Percentiles rank a stretch among this genome's conserved stretches.
Evolutionary conservation across 2,888 invertebrate species (phyloP).

Genomic region (Tenthredo distinguenda): DNA sequence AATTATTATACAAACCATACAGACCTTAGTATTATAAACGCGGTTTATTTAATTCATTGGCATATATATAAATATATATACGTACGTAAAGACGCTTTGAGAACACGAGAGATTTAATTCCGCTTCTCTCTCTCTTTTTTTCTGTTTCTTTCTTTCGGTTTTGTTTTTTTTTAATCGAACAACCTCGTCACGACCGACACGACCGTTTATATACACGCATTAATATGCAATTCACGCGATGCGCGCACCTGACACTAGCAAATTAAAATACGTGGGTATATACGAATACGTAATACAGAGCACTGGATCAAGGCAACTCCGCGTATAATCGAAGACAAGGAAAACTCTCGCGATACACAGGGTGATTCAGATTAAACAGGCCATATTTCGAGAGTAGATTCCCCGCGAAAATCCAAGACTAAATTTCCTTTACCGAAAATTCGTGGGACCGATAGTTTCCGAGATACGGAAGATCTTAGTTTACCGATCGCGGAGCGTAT

Average conservation of each 20-base stretch:
- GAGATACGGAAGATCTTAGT: no score
- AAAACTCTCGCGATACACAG: not conserved
- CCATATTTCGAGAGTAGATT: no score
- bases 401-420: no score
- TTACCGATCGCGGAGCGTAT: no score
- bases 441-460: no score
- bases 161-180: not conserved
- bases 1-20: not conserved
- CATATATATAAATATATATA: not conserved
- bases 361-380: no score
- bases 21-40: not conserved
- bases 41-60: not conserved
- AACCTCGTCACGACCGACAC: not conserved
- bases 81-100: no score
- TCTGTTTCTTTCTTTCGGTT: not conserved
- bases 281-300: not conserved
- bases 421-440: no score
- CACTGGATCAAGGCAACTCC: slow-evolving; percentile 1
- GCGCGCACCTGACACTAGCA: not conserved
- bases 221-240: not conserved
- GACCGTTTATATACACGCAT: not conserved
- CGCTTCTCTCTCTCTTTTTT: not conserved
- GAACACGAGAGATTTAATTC: not conserved
- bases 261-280: not conserved
- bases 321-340: not conserved